Conservation (phyloP, 1,140 invertebrate species). For the Caerostris extrusa region DNA sequence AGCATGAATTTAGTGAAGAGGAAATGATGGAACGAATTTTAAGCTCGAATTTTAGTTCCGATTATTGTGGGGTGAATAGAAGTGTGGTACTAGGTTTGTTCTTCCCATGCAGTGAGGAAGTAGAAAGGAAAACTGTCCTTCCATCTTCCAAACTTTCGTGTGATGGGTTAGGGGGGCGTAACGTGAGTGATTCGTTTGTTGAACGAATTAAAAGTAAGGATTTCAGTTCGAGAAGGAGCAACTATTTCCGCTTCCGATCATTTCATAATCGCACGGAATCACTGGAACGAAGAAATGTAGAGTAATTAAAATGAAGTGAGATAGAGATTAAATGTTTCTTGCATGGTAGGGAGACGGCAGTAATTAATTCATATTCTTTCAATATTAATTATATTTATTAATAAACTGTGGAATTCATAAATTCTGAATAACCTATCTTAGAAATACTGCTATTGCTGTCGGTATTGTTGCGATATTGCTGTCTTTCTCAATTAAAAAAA, state of each 20-base stretch:
- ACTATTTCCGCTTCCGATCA: constrained; percentile 28
- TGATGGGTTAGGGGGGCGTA: neutral
- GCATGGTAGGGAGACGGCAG: neutral
- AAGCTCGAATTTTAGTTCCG: neutral
- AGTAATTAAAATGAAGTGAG: neutral
- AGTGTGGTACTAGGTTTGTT: neutral
- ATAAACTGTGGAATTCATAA: no score
- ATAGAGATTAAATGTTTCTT: neutral
- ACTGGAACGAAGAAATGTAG: constrained; percentile 16
- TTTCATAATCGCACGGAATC: constrained; percentile 23
- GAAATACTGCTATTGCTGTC: no score
- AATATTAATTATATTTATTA: neutral
- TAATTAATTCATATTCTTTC: constrained; percentile 31
- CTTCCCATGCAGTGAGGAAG: neutral
- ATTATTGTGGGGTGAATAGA: neutral
- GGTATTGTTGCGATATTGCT: no score
- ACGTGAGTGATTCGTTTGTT: neutral
- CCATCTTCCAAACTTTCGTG: neutral
- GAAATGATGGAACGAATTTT: constrained; percentile 20
- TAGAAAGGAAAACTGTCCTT: neutral
- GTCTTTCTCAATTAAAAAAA: no score
- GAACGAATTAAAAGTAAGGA: constrained; percentile 16
- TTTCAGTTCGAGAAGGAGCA: neutral
- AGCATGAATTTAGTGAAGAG: neutral
- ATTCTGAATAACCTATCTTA: no score